Base-by-base conservation (phyloP, 2,888 invertebrate species). In the Metallyticus violacea region DNA sequence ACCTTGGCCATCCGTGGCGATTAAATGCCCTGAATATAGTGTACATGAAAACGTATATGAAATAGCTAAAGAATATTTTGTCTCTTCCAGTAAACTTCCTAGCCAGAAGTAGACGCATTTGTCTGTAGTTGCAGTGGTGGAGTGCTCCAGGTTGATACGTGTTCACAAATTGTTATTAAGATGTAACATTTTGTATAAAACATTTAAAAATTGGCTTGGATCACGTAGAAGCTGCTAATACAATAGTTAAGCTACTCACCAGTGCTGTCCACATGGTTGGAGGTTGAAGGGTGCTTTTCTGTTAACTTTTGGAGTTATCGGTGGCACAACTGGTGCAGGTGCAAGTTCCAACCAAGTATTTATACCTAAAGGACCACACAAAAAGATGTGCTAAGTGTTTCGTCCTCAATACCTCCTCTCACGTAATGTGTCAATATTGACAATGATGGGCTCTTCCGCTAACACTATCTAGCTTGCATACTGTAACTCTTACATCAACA, bases 381-480 rank as follows among this genome's bases (percentile, higher is more conserved):
- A 7, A 1, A 62, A 15, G n/a, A 62, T 40, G 85, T 85, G 85
- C 85, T 85, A 85, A 85, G 26, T 77, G 30, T 6, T 77, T 79
- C 28, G 85, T 26, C 85, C 85, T 78, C 85, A 85, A 85, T 85
- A 83, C 9, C 28, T n/a, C 7, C 77, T 77, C 26, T 76, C 77
- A 83, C 77, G 83, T 77, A 83, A 83, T 77, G 77, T 26, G 15
- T 30, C 77, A 83, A 83, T 77, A 76, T 77, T n/a, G 30, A 22
- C n/a, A 29, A n/a, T 26, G 22, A 30, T 81, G 30, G 30, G n/a
- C n/a, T 7, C 81, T 81, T 81, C 81, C 81, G 81, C n/a, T 62
- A 62, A 15, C 40, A 62, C 4, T 62, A 15, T 62, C 6, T 7
- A 4, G 40, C 40, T 62, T 15, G 40, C 40, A 15, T 62, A 62